Base-by-base conservation (phyloP, 1,140 invertebrate genomes). In the Hyles euphorbiae region DNA sequence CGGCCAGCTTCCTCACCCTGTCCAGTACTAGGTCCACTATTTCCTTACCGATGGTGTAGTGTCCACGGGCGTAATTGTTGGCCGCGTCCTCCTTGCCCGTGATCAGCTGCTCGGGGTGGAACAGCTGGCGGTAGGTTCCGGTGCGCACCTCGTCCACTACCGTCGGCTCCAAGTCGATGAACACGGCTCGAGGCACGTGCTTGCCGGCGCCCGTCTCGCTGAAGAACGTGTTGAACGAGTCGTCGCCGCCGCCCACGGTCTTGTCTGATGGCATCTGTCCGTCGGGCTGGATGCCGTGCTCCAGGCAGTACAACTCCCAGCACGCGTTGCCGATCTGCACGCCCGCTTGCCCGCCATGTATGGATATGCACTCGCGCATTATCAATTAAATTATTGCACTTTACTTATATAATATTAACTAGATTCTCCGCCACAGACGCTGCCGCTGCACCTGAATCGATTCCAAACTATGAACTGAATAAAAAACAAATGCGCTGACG, bases 191-290 rank as follows among this genome's bases (percentile, higher is more conserved):
- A 1, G 95, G 95, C 12, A 97, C 95, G 83, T 97, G 95, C 81
- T 97, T 97, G 53, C 95, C 96, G 49, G 94, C 92, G 22, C 94
- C 94, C 47, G 96, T 98, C 87, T 98, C 96, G 70, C 94, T 95
- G 91, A 97, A 97, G 87, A 97, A 97, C 5, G 96, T 96, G 81
- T 96, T 96, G 87, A 96, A 96, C 22, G 94, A 96, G 82, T 96
- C 95, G 76, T 96, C 94, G 45, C 93, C 93, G 9, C 92, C 92
- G 11, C 92, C 92, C 51, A 93, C 89, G 9, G 91, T 91, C 78
- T 91, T 91, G 74, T 92, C 91, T 12, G 91, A 90, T 7, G 92
- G 91, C 93, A 94, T 94, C 81, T 92, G 91, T 33, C 91, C 92
- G 72, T 93, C 92, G 44, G 95, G 95, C 81, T 97, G 95, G 70